Evolutionary conservation across 2,797 vertebrate genomes (phyloP), one percentile per base, ranked within the genome.

Genomic region (Cercopithecus mitis): DNA sequence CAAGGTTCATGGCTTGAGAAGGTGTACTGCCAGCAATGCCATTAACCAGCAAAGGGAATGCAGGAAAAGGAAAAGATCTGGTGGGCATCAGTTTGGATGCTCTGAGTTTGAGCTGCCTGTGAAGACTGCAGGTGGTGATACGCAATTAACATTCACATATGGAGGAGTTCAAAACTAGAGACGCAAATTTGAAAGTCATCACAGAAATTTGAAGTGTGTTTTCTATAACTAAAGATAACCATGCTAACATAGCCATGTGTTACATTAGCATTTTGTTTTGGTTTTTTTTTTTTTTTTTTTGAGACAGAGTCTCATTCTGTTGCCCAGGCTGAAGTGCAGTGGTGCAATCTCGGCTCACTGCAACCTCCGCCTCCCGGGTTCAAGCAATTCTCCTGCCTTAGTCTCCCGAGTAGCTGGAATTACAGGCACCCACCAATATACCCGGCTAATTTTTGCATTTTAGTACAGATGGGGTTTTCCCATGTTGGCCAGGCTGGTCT

Each of bases 201-300:
- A 85, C 52, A 79, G 27, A 96, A 82, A 67, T 89, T 11, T 61
- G 50, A 92, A 93, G 36, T 86, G 11, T 81, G 61, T 55, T 79
- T 94, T 85, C 82, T 57, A 30, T 82, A 43, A 94, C 90, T 87
- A 93, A 85, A 88, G 17, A 57, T 90, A 90, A 64, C 30, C 30
- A 64, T 64, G 61, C 39, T 52, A 64, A 64, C 61, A 64, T 33
- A 64, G 57, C 52, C 17, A 55, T n/a, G 41, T 39, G n/a, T 64
- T 95, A 70, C 7, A 50, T 33, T 75, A 33, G 12, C 58, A 19
- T 82, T 83, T 58, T 87, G 50, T 64, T 58, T 61, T 27, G 50
- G 4, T 4, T 52, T 57, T 57, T 24, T 57, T 22, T 24, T 61
- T 27, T 61, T 64, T 64, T 64, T 33, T 64, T 33, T 17, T 33